These are phyloP conservation scores for Condylura cristata DNA, from an alignment of 2,113 vertebrate species.

Conservation along the genomic window DNA sequence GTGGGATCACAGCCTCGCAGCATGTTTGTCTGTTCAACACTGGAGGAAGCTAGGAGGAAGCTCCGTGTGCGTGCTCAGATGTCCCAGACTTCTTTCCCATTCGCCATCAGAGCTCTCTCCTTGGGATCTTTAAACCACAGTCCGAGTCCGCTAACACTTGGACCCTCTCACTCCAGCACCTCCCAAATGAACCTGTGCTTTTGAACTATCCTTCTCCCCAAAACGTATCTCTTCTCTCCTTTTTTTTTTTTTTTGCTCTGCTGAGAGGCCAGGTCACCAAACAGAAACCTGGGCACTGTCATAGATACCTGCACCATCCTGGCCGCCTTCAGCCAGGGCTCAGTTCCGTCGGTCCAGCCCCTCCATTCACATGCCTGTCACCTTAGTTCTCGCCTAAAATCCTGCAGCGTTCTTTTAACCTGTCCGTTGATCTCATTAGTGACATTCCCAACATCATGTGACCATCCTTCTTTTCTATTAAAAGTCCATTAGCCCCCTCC, in stretches of 20 bases:
- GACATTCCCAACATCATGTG: background rate
- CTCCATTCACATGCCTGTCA: fast-evolving
- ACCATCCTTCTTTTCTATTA: background rate
- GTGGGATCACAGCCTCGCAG: background rate
- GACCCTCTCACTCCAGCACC: background rate
- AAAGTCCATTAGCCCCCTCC: too few species aligned
- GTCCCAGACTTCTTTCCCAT: background rate
- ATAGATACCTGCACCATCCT: background rate
- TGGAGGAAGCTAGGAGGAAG: too few species aligned
- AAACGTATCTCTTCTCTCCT: background rate
- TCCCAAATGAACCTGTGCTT: background rate
- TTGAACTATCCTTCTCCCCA: background rate
- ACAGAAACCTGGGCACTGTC: background rate
- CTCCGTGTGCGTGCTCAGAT: background rate
- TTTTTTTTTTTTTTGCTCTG: background rate
- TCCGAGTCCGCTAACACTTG: too few species aligned
- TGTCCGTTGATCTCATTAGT: fast-evolving
- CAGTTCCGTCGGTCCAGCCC: background rate
- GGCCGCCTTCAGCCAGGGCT: fast-evolving
- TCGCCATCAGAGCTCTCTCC: background rate
- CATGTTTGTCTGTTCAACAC: background rate
- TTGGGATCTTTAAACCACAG: background rate
- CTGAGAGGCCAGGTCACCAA: background rate
- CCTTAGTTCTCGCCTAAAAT: background rate
- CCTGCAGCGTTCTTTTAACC: background rate